Evolutionary conservation across 1,140 invertebrate genomes (phyloP).

Genomic region (Ridgeia piscesae): DNA sequence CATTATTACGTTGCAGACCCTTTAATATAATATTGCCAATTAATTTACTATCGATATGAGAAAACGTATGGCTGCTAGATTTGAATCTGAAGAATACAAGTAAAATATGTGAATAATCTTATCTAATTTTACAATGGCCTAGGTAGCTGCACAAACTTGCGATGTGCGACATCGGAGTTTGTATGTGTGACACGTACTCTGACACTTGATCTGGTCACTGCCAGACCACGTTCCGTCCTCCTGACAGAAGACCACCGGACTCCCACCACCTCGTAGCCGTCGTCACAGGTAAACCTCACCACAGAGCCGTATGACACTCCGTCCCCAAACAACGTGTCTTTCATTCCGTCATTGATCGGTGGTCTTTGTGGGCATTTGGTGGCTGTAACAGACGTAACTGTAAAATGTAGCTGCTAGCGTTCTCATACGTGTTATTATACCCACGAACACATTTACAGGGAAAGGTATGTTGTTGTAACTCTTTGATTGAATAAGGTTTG

Average conservation of each 20-base stretch:
- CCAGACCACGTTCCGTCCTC: neutral
- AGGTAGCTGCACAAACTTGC: neutral
- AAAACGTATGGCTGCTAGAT: too few relatives aligned
- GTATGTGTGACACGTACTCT: neutral
- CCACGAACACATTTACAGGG: too few relatives aligned
- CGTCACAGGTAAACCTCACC: neutral
- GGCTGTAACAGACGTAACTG: neutral
- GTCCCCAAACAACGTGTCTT: slow-evolving; percentile 6
- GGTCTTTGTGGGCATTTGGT: neutral
- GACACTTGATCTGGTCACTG: neutral
- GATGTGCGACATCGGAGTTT: neutral
- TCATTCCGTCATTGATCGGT: neutral
- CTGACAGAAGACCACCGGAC: neutral
- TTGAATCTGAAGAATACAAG: too few relatives aligned
- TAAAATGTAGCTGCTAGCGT: neutral
- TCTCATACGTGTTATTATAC: neutral
- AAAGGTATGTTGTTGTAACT: too few relatives aligned
- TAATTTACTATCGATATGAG: too few relatives aligned
- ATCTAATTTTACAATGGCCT: neutral
- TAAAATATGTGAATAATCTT: too few relatives aligned
- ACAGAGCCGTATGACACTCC: neutral
- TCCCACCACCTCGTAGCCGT: neutral
- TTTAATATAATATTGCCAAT: too few relatives aligned
- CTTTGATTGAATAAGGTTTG: too few relatives aligned
- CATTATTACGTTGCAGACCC: too few relatives aligned